Evolutionary conservation across 2,888 invertebrate genomes (phyloP).

Genomic region (Aricia artaxerxes): DNA sequence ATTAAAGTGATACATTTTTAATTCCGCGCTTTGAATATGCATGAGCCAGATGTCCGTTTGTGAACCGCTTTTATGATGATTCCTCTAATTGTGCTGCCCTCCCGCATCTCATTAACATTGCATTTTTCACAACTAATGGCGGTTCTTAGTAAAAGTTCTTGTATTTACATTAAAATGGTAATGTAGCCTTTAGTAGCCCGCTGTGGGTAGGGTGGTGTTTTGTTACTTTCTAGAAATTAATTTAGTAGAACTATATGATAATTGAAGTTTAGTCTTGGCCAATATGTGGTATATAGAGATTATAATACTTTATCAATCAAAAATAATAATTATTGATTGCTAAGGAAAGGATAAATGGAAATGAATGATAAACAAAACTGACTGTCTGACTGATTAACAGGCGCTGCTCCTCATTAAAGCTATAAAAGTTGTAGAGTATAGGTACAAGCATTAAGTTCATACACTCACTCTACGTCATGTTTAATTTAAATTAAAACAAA

Average conservation of each 20-base stretch:
- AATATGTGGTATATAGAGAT: too few species aligned
- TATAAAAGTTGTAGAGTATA: not conserved
- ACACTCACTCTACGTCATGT: not conserved
- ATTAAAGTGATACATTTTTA: conserved; percentile 25
- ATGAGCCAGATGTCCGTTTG: conserved; percentile 26
- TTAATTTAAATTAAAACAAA: conserved; percentile 17
- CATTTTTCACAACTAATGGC: conserved; percentile 21
- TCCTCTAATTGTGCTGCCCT: conserved; percentile 26
- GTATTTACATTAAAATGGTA: conserved; percentile 18
- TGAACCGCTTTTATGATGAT: conserved; percentile 26
- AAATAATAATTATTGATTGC: not conserved
- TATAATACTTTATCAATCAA: too few species aligned
- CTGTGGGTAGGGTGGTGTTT: not conserved
- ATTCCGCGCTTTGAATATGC: conserved; percentile 23
- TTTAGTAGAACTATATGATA: not conserved
- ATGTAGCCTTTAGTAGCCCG: not conserved
- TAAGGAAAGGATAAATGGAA: not conserved
- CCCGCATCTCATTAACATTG: conserved; percentile 27
- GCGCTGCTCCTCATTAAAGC: not conserved
- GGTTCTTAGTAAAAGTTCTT: conserved; percentile 20
- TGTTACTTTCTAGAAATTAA: not conserved
- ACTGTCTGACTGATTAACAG: not conserved
- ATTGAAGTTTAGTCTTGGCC: too few species aligned
- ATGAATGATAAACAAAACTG: not conserved
- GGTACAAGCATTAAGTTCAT: not conserved